A percentile compares a stretch with the other conserved stretches of the same genome.
phyloP scores from a whole-genome alignment of 1,140 invertebrate species.

The Ridgeia piscesae region DNA sequence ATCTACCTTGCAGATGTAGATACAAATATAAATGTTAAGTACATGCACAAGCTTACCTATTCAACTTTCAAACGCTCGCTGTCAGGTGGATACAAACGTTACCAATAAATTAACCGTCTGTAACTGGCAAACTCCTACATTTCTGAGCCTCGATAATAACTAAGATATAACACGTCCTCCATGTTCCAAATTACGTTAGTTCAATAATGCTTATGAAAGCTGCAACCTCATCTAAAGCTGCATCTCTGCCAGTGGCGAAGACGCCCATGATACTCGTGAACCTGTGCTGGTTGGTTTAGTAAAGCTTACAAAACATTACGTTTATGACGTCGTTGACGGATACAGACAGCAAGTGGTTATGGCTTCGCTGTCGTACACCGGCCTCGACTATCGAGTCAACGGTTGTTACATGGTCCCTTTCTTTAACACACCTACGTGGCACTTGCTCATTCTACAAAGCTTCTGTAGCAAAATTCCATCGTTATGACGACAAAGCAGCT shows the following conservation, averaged over 20 bases:
- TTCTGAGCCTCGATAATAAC: not conserved
- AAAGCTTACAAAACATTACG: not conserved
- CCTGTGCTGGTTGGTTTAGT: not conserved
- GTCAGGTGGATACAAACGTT: not conserved
- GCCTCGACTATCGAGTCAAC: not conserved
- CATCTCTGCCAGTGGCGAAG: not conserved
- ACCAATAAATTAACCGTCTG: conserved; percentile 5
- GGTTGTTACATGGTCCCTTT: not conserved
- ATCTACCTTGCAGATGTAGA: conserved; percentile 5
- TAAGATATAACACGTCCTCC: not conserved
- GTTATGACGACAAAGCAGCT: not conserved
- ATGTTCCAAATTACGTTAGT: not conserved
- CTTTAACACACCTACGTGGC: not conserved
- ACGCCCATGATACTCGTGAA: not conserved
- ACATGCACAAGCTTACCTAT: not conserved
- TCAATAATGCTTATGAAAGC: not conserved
- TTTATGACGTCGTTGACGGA: not conserved
- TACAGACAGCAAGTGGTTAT: not conserved
- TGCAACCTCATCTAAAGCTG: not conserved
- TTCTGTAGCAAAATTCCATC: not conserved
- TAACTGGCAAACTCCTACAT: not conserved
- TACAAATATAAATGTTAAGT: conserved; percentile 2
- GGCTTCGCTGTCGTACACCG: too few relatives aligned
- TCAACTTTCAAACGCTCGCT: not conserved
- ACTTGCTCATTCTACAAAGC: not conserved